A percentile compares a stretch with the other conserved stretches of the same genome.
Evolutionary conservation across 1,140 invertebrate species (phyloP).

Genomic region (Orchesella cincta): DNA sequence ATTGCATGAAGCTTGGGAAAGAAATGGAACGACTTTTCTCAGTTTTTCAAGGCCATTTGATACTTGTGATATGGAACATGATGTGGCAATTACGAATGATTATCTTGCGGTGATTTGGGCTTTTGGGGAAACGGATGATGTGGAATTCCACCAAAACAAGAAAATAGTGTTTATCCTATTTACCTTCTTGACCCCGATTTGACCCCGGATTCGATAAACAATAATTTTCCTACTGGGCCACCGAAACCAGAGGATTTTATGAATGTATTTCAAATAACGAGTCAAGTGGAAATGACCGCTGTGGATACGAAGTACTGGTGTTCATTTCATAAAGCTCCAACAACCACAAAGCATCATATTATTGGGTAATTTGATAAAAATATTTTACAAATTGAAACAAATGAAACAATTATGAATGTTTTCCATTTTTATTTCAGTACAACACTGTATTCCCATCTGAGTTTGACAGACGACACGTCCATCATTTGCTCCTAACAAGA

Average conservation of each 20-base stretch:
- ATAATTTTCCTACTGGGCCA: background rate
- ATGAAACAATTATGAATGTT: background rate
- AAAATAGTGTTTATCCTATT: background rate
- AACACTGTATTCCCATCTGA: background rate
- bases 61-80: background rate
- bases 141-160: background rate
- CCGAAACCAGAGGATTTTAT: background rate
- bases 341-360: background rate
- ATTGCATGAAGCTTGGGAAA: background rate
- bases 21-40: slow-evolving; percentile 17
- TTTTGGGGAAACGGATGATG: background rate
- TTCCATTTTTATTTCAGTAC: background rate
- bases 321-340: background rate
- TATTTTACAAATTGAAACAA: background rate
- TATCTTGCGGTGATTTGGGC: background rate
- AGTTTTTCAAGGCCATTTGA: slow-evolving; percentile 1
- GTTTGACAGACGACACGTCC: background rate
- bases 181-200: slow-evolving; percentile 4
- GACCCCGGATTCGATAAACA: background rate
- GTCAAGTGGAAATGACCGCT: background rate
- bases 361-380: background rate
- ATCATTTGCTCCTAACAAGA: background rate
- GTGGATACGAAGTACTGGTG: slow-evolving; percentile 15
- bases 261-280: background rate
- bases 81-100: background rate